These are phyloP conservation scores for Bibio marci DNA, from an alignment of 2,888 invertebrate species.

Conservation along the genomic window DNA sequence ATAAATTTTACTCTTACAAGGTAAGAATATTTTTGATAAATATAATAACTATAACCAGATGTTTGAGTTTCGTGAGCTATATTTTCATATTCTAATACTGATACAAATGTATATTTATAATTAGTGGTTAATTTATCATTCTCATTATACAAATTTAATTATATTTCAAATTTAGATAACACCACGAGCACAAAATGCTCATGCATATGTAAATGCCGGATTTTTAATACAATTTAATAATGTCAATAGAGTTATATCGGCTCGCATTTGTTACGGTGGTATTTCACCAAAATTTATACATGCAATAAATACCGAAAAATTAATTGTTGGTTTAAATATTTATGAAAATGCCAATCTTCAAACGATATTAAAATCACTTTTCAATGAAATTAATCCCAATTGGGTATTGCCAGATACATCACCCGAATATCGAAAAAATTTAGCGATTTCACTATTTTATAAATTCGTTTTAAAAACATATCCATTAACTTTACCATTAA, in stretches of 20 bases:
- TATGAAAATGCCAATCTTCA: constrained; percentile 30
- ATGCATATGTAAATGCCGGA: constrained; percentile 61
- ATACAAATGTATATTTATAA: too few relatives aligned
- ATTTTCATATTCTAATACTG: too few relatives aligned
- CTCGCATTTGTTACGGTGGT: constrained; percentile 40
- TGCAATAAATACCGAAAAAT: constrained; percentile 35
- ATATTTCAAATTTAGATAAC: constrained; percentile 33
- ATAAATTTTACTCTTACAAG: constrained; percentile 35
- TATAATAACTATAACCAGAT: too few relatives aligned
- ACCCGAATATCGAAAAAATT: constrained; percentile 41
- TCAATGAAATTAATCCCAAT: constrained; percentile 42
- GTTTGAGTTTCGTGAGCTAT: too few relatives aligned
- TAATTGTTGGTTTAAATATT: constrained; percentile 29
- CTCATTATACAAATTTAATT: too few relatives aligned
- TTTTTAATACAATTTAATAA: constrained; percentile 42
- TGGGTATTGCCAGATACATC: constrained; percentile 42
- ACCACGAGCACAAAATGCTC: constrained; percentile 57
- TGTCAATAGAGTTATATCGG: constrained; percentile 31
- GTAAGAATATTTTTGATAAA: too few relatives aligned
- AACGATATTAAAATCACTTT: constrained; percentile 28
- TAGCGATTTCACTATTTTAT: constrained; percentile 54
- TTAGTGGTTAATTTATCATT: constrained; percentile 27
- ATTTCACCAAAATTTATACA: constrained; percentile 32
- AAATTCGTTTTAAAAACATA: constrained; percentile 34
- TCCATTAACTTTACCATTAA: constrained; percentile 18